A percentile compares a stretch with the other conserved stretches of the same genome.
Evolutionary conservation across 2,113 vertebrate species (phyloP).

Genomic region (Ardeotis arabs): DNA sequence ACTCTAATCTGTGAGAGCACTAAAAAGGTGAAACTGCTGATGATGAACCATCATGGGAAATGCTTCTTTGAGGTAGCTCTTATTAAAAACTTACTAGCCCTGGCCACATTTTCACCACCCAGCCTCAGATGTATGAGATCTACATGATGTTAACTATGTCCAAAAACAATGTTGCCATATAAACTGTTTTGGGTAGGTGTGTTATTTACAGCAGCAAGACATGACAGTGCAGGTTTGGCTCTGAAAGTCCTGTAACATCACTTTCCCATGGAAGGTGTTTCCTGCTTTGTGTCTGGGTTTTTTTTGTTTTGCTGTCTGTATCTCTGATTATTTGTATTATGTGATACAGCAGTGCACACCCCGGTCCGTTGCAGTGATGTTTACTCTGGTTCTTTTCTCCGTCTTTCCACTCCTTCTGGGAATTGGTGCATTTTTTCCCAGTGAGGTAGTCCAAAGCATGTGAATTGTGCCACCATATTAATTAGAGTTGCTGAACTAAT

Average conservation of each 20-base stretch:
- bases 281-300: not conserved
- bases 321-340: not conserved
- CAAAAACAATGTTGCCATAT: not conserved
- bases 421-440: not conserved
- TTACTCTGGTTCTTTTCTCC: not conserved
- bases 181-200: not conserved
- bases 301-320: not conserved
- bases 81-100: not conserved
- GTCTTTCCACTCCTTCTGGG: not conserved
- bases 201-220: not conserved
- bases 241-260: not conserved
- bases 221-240: not conserved
- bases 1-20: not conserved
- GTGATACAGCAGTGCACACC: fast-evolving
- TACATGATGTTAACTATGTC: not conserved
- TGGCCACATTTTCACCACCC: not conserved
- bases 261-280: not conserved
- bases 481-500: not conserved
- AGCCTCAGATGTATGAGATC: not conserved
- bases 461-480: not conserved
- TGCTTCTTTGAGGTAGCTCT: not conserved
- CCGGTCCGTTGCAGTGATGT: too few relatives aligned
- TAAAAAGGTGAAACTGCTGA: not conserved
- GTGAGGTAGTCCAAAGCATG: not conserved
- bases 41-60: not conserved